Evolutionary conservation across 1,140 invertebrate genomes (phyloP), one percentile per base, ranked within the genome.

Genomic region (Tachypleus tridentatus): DNA sequence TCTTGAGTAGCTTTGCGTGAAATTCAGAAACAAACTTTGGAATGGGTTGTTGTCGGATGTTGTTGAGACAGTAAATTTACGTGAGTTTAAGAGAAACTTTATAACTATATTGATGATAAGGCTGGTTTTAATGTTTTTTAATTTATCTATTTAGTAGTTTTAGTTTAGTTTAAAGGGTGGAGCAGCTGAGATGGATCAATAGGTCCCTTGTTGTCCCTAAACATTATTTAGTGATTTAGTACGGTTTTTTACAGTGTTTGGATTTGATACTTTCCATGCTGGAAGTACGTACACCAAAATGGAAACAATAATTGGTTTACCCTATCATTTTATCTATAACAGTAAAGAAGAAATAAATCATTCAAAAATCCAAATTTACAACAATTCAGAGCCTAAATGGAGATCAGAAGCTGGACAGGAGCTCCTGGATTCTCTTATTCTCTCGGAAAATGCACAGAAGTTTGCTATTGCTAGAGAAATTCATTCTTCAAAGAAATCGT

Each of bases 401-500:
- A 29, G 84, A 77, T 75, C 82, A 3, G 79, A 82, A 62, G 77
- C 77, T 58, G 86, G 84, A 0, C 75, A 81, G 68, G 70, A 81
- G 54, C 77, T 91, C 10, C 71, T 84, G 51, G 73, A 86, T 4
- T 82, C 87, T 3, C 69, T 90, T 10, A 73, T 88, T 3, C 70
- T 91, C 3, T 84, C 85, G 7, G 84, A 88, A 57, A 82, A 87
- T 58, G 87, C 87, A 4, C 82, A 89, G 72, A 81, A 87, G 64
- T 91, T 88, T 79, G 87, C 83, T 8, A 83, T 91, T 48, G 87
- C 86, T 61, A 80, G 84, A 65, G 83, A 89, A 77, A 80, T 91
- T 57, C 73, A 84, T 61, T 79, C 72, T 89, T 57, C 76, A 83
- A 67, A 82, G 85, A 72, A 91, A 93, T 74, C 81, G 83, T 67